Evolutionary conservation across 2,888 invertebrate species (phyloP), one percentile per base, ranked within the genome.

Genomic region (Metalampra italica): DNA sequence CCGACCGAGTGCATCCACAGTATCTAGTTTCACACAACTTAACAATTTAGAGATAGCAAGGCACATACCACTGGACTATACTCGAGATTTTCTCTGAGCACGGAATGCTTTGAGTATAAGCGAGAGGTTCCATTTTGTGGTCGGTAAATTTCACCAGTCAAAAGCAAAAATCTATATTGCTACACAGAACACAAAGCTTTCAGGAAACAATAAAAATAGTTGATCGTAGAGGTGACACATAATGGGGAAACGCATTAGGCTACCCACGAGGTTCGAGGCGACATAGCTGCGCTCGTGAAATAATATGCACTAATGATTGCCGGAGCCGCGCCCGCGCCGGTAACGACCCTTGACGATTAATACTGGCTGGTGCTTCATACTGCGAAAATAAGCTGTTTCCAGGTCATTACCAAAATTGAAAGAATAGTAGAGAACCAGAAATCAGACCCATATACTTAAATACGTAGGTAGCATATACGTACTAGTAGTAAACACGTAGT

Each of bases 161-260:
- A n/a, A n/a, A n/a, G n/a, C n/a, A n/a, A n/a, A n/a, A n/a, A n/a
- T 8, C 12, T 7, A 42, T 11, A 29, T 3, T 22, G 41, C 3
- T 1, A n/a, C 12, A n/a, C 22, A 29, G 11, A 29, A 7, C 22
- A 47, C 54, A 49, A 32, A 50, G 40, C 45, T 39, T 12, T 53
- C 54, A 52, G 55, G 59, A 68, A 71, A 66, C 66, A 74, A 71
- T 71, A 68, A 68, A 64, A 66, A 74, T 69, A 69, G 66, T 71
- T 68, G 65, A 74, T 72, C 60, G 66, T 60, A 62, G 68, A 71
- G 68, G 71, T 77, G 75, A 73, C 72, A 76, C 71, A 68, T 82
- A 83, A 82, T 83, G 79, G 71, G 62, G 58, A 67, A 82, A 79
- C 75, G 78, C 82, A 84, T 84, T 82, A 81, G 75, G 76, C 71